phyloP scores from a whole-genome alignment of 2,113 vertebrate genomes.

The Brevimyrus niger region DNA sequence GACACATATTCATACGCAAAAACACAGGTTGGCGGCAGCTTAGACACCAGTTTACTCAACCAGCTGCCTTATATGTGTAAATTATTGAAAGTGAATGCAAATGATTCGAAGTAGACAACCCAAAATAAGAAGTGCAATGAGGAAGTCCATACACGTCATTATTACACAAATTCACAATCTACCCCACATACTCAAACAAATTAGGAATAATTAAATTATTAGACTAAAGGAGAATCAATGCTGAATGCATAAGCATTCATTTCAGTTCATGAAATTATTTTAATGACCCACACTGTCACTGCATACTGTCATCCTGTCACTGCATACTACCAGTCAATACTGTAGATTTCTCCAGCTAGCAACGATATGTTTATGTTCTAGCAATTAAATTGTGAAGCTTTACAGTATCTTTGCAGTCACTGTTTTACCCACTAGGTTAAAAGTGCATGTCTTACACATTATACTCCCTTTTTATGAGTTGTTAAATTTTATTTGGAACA shows the following conservation, averaged over 20 bases:
- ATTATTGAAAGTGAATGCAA: not conserved
- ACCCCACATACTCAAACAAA: not conserved
- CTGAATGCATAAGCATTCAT: not conserved
- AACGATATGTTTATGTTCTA: not conserved
- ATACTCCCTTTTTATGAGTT: conserved; percentile 26
- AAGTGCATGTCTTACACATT: conserved; percentile 15
- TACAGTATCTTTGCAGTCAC: not conserved
- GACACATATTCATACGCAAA: conserved; percentile 29
- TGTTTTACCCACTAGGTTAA: not conserved
- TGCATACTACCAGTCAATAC: not conserved
- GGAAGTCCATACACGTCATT: not conserved
- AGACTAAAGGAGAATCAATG: not conserved
- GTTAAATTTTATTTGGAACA: conserved; percentile 23
- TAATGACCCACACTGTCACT: not conserved
- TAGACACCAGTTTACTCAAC: not conserved
- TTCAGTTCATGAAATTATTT: not conserved
- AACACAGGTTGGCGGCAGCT: conserved; percentile 4
- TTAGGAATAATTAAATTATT: not conserved
- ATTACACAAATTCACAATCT: not conserved
- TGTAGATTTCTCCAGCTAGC: not conserved
- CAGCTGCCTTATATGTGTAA: not conserved
- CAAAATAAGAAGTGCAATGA: not conserved
- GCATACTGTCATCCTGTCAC: not conserved
- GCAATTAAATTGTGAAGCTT: not conserved
- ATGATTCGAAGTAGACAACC: not conserved